Base-by-base conservation (phyloP, 2,888 invertebrate genomes). In the Cantharis nigra region DNA sequence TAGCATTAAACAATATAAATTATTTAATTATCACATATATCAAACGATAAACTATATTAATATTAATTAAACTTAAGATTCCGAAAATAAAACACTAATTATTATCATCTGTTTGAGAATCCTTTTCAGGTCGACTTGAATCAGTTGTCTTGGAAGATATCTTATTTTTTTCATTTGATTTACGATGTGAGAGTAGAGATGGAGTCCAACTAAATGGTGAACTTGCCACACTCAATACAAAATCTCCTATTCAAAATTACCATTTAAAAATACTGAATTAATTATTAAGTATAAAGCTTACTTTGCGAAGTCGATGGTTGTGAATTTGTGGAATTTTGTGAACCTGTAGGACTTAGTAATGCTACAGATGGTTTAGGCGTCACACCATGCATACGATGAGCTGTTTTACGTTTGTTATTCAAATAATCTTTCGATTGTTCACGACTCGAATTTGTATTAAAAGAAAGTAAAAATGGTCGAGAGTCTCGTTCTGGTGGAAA, bases 131-230 rank as follows among this genome's bases (percentile, higher is more conserved):
- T 71, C 84, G 82, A 65, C 84, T 79, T 69, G 83, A 80, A 79
- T 87, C 86, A 69, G 82, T 81, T 9, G 78, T 70, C 49, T 80
- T 80, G 30, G 81, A 81, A 69, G 76, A 80, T 28, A 79, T 78
- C 74, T 85, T 84, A 63, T 82, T 81, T 11, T 82, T 78, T 74
- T 85, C 86, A 9, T 72, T 79, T 5, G 83, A 79, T 67, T 86
- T 82, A 67, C 87, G 77, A 76, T 87, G 86, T 63, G 81, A 85
- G 74, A 88, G 80, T 64, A 87, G 82, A 4, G 88, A 87, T 9
- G 88, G 88, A 9, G 88, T 88, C 88, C 88, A 89, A 81, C 87
- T 88, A 81, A 88, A 88, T 33, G 85, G 86, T 75, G 83, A 83
- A 72, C 78, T 81, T 28, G 82, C 74, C 23, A 67, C 26, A 14